Evolutionary conservation across 2,888 invertebrate genomes (phyloP).

Genomic region (Zeuzera pyrina): DNA sequence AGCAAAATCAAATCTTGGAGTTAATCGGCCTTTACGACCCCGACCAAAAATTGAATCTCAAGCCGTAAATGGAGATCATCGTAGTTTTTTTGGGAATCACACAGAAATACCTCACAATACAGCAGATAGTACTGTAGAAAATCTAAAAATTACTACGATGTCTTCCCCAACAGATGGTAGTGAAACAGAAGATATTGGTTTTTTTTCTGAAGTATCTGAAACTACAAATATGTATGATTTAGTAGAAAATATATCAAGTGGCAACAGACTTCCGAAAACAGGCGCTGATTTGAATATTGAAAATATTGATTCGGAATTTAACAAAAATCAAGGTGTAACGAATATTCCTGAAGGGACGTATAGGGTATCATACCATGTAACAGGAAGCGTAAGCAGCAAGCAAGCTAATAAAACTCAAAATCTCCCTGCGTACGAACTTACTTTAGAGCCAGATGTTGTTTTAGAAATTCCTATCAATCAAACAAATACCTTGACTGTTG

Average conservation of each 20-base stretch:
- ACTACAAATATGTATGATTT: constrained; percentile 24
- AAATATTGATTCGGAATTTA: constrained; percentile 14
- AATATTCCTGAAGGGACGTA: constrained; percentile 58
- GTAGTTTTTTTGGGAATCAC: constrained; percentile 43
- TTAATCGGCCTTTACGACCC: constrained; percentile 79
- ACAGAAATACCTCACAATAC: constrained; percentile 29
- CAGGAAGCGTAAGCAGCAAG: constrained; percentile 64
- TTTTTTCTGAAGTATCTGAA: constrained; percentile 28
- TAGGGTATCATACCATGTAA: constrained; percentile 61
- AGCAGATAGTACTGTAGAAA: constrained; percentile 17
- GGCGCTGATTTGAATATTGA: constrained; percentile 37
- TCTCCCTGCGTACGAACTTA: constrained; percentile 56
- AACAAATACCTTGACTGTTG: constrained; percentile 48
- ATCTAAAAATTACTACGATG: constrained; percentile 28
- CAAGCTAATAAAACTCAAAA: constrained; percentile 58
- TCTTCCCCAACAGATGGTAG: constrained; percentile 21
- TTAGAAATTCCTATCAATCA: constrained; percentile 60
- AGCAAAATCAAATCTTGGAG: constrained; percentile 84
- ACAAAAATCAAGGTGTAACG: constrained; percentile 15
- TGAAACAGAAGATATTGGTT: constrained; percentile 19
- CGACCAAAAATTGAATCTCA: constrained; percentile 62
- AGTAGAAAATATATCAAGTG: constrained; percentile 24
- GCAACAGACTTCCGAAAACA: constrained; percentile 52
- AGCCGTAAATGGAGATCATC: constrained; percentile 38
- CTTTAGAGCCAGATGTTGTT: constrained; percentile 58